Evolutionary conservation across 2,797 vertebrate genomes (phyloP).

Genomic region (Siniperca obscura): DNA sequence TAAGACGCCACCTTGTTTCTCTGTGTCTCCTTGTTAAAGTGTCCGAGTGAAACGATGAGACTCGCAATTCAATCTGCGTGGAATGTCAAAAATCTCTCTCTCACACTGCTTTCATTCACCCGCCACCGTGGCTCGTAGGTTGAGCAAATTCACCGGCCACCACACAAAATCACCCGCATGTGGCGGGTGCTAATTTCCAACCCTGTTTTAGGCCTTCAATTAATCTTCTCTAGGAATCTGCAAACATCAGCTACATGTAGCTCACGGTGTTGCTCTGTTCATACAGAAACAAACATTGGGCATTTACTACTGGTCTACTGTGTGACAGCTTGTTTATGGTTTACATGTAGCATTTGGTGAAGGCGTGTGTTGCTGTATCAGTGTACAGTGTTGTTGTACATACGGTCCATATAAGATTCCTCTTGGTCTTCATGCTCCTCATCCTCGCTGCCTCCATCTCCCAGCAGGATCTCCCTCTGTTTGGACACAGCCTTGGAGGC

Average conservation of each 20-base stretch:
- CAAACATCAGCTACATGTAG: neutral
- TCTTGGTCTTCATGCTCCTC: conserved; percentile 94
- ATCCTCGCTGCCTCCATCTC: conserved; percentile 95
- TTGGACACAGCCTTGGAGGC: conserved; percentile 98
- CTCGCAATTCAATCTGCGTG: too few species aligned
- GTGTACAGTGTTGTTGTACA: conserved; percentile 63
- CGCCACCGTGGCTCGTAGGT: too few species aligned
- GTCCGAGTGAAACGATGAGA: too few species aligned
- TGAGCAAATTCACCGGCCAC: too few species aligned
- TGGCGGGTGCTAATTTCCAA: too few species aligned
- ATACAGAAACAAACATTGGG: neutral
- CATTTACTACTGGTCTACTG: too few species aligned
- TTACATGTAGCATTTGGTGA: neutral
- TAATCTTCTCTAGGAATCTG: neutral
- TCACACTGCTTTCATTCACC: too few species aligned
- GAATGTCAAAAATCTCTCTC: too few species aligned
- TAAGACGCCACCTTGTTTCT: too few species aligned
- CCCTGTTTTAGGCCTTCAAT: neutral
- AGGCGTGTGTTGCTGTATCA: neutral
- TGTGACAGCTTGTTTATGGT: neutral
- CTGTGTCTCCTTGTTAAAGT: too few species aligned
- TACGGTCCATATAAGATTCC: conserved; percentile 91
- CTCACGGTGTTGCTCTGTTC: neutral
- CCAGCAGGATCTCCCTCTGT: conserved; percentile 97
- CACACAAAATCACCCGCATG: too few species aligned